Conservation (phyloP, 2,888 invertebrate species). For the Chrysolina haemoptera region DNA sequence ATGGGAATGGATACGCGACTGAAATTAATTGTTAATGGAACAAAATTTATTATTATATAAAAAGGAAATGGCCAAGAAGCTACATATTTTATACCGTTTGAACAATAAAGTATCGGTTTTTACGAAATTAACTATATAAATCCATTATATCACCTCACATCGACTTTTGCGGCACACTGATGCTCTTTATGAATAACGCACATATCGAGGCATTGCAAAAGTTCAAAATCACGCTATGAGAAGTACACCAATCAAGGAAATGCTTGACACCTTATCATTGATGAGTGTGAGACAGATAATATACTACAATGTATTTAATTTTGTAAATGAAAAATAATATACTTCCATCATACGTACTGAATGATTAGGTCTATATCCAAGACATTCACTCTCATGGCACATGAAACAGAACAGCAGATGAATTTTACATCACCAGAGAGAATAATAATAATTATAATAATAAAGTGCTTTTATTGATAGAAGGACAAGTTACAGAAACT, state of each 20-base stretch:
- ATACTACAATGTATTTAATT: background rate
- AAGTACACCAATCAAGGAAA: background rate
- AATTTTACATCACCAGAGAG: background rate
- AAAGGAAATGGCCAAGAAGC: background rate
- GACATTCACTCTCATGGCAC: background rate
- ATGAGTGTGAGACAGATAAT: background rate
- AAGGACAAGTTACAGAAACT: too few relatives aligned
- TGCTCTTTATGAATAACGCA: background rate
- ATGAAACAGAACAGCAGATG: background rate
- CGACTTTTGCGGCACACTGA: background rate
- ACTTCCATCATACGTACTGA: background rate
- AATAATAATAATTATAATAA: too few relatives aligned
- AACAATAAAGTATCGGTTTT: constrained; percentile 2
- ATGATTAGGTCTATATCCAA: background rate
- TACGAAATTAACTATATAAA: background rate
- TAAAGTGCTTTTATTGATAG: too few relatives aligned
- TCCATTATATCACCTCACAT: background rate
- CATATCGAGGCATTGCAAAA: constrained; percentile 12
- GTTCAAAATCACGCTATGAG: constrained; percentile 23
- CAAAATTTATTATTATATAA: background rate
- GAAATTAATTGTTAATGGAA: background rate
- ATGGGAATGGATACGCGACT: too few relatives aligned
- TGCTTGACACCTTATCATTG: background rate
- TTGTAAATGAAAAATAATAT: background rate
- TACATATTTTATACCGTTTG: background rate